Evolutionary conservation across 2,113 vertebrate genomes (phyloP).

Genomic region (Eulemur rufifrons): DNA sequence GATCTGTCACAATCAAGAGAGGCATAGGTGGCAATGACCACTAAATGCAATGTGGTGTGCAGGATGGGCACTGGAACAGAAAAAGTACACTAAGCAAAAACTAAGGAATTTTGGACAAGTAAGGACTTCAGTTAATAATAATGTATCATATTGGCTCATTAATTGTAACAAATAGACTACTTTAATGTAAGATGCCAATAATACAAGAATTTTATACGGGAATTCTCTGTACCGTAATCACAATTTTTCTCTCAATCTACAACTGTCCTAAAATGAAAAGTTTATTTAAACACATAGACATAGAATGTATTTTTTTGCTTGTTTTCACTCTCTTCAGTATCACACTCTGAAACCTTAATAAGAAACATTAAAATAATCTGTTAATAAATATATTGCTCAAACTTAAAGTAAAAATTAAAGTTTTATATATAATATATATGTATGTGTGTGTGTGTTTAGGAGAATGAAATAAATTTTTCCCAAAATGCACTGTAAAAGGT

Average conservation of each 20-base stretch:
- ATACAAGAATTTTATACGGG: background rate
- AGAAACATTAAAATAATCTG: slow-evolving; percentile 14
- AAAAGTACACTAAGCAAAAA: background rate
- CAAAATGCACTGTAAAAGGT: slow-evolving; percentile 37
- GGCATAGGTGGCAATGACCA: background rate
- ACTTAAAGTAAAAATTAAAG: background rate
- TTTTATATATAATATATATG: slow-evolving; percentile 14
- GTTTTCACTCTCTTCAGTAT: background rate
- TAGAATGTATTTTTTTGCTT: background rate
- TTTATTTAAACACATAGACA: background rate
- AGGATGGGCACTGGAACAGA: accelerated
- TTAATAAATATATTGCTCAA: slow-evolving; percentile 25
- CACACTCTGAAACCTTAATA: background rate
- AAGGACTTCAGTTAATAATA: background rate
- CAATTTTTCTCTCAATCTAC: background rate
- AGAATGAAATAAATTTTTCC: slow-evolving; percentile 35
- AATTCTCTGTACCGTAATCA: background rate
- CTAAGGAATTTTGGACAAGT: background rate
- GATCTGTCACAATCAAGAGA: background rate
- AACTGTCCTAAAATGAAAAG: background rate
- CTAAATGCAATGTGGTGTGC: background rate
- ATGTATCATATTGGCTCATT: background rate
- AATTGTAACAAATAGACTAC: background rate
- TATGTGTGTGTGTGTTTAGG: background rate
- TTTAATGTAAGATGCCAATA: background rate